Conservation (phyloP, 1,140 invertebrate species). For the Stegodyphus dumicola region DNA sequence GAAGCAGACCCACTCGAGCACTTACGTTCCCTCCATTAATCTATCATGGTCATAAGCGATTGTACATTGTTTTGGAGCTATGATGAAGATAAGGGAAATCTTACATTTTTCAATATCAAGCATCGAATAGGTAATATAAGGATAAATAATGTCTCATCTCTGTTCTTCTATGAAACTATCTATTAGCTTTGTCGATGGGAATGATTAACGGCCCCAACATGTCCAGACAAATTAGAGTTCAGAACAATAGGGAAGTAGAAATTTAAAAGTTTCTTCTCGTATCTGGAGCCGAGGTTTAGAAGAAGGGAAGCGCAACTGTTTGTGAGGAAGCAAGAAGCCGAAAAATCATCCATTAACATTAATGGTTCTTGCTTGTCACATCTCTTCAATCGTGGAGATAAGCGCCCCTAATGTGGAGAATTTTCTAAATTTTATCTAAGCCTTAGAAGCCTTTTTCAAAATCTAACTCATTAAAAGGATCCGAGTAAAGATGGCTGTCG, state of each 20-base stretch:
- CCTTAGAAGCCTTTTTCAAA: no score
- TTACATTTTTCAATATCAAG: slow-evolving; percentile 40
- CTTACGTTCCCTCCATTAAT: slow-evolving; percentile 4
- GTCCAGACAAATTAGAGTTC: slow-evolving; percentile 45
- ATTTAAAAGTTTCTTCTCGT: slow-evolving; percentile 21
- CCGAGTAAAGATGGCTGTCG: no score
- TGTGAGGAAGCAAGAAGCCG: background rate
- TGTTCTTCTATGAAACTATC: slow-evolving; percentile 9
- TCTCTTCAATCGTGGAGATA: no score
- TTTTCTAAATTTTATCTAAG: no score
- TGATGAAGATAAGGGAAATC: slow-evolving; percentile 23
- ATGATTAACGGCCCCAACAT: slow-evolving; percentile 39
- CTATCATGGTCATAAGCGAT: background rate
- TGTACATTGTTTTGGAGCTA: slow-evolving; percentile 36
- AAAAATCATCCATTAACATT: slow-evolving; percentile 37
- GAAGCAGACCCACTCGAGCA: no score
- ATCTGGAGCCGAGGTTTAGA: background rate
- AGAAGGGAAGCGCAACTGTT: background rate
- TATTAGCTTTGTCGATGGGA: slow-evolving; percentile 29
- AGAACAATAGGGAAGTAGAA: slow-evolving; percentile 6
- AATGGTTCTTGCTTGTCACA: slow-evolving; percentile 8
- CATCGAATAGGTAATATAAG: slow-evolving; percentile 37
- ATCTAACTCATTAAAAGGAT: no score
- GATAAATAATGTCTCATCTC: slow-evolving; percentile 36
- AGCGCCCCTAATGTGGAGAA: no score